Percentiles rank a stretch among this genome's conserved stretches.
These are phyloP conservation scores for Microplitis mediator DNA, from an alignment of 1,140 invertebrate species.

Conservation along the genomic window DNA sequence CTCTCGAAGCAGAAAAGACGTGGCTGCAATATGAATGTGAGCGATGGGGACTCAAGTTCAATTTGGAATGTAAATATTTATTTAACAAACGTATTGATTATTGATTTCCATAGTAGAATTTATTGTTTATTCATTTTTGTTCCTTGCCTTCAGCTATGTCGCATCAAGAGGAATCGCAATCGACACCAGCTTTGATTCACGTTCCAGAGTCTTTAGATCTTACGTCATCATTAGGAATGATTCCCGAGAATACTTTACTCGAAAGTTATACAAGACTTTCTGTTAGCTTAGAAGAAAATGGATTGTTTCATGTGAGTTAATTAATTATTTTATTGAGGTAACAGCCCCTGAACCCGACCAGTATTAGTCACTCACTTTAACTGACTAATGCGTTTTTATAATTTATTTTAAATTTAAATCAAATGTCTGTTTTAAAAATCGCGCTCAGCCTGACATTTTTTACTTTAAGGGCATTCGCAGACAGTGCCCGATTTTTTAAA, in stretches of 20 bases:
- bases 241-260: conserved; percentile 81
- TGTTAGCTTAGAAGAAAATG: conserved; percentile 84
- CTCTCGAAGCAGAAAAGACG: conserved; percentile 83
- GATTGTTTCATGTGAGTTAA: conserved; percentile 74
- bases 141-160: conserved; percentile 62
- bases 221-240: conserved; percentile 74
- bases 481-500: no score
- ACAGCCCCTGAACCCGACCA: no score
- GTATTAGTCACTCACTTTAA: no score
- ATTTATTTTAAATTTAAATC: no score
- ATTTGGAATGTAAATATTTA: conserved; percentile 75
- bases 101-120: neutral
- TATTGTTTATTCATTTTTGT: conserved; percentile 11
- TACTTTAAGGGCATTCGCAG: no score
- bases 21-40: conserved; percentile 88
- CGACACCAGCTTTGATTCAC: conserved; percentile 78
- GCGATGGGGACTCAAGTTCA: conserved; percentile 80
- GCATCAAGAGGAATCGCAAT: conserved; percentile 82
- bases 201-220: conserved; percentile 64
- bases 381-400: no score
- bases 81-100: neutral
- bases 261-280: conserved; percentile 85
- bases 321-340: neutral
- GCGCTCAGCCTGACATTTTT: no score
- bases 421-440: no score